Percentiles rank a stretch among this genome's conserved stretches.
phyloP scores from a whole-genome alignment of 2,113 vertebrate species.

The Cryptoleucopteryx plumbea region DNA sequence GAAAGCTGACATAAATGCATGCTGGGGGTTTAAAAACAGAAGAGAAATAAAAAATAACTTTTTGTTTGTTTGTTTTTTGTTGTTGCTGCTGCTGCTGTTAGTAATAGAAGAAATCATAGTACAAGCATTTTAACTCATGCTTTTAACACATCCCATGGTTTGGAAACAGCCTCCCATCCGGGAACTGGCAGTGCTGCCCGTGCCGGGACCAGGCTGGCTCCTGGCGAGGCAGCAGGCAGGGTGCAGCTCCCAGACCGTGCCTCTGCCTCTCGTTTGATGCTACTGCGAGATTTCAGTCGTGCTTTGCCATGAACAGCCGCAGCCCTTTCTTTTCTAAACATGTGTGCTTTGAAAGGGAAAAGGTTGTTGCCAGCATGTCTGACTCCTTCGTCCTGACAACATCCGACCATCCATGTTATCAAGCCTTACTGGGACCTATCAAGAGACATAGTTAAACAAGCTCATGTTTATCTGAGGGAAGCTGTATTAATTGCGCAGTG shows the following conservation, averaged over 20 bases:
- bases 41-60: not conserved
- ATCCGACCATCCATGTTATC: conserved; percentile 85
- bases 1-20: not conserved
- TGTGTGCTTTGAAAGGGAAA: conserved; percentile 71
- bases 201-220: not conserved
- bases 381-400: conserved; percentile 81
- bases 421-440: conserved; percentile 80
- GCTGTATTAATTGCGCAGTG: conserved; percentile 79
- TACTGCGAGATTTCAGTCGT: conserved; percentile 53
- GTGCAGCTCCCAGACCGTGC: not conserved
- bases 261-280: conserved; percentile 13
- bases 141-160: not conserved
- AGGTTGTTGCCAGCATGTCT: conserved; percentile 85
- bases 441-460: conserved; percentile 85
- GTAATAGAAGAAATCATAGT: not conserved
- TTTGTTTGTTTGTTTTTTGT: not conserved
- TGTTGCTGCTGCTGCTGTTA: not conserved
- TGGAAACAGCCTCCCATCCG: not conserved
- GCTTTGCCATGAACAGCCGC: conserved; percentile 60
- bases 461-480: conserved; percentile 85
- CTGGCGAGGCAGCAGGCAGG: not conserved
- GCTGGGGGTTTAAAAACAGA: not conserved
- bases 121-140: fast-evolving
- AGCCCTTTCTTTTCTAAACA: conserved; percentile 73
- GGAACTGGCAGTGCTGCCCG: not conserved